Percentiles rank a stretch among this genome's conserved stretches.
Evolutionary conservation across 2,888 invertebrate species (phyloP).

Genomic region (Trichogramma dendrolimi): DNA sequence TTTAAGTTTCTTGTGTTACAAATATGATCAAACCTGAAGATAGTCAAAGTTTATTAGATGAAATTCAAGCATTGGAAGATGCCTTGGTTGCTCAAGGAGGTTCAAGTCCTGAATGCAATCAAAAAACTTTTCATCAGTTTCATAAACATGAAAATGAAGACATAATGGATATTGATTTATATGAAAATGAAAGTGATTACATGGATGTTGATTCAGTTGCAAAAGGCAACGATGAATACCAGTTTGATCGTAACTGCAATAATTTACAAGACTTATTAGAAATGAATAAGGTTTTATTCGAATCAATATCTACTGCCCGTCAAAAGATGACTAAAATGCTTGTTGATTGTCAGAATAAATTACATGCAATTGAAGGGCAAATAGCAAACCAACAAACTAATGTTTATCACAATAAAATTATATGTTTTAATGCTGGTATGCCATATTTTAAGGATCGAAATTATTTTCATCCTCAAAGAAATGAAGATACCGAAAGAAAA

Average conservation of each 20-base stretch:
- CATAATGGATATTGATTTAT: not conserved
- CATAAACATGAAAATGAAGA: conserved; percentile 13
- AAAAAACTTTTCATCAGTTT: conserved; percentile 1
- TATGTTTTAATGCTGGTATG: conserved; percentile 51
- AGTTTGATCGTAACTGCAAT: conserved; percentile 12
- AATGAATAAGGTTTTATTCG: conserved; percentile 51
- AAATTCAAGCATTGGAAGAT: conserved; percentile 40
- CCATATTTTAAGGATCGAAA: conserved; percentile 67
- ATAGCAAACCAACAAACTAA: conserved; percentile 23
- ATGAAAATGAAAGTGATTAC: not conserved
- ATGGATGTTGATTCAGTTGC: not conserved
- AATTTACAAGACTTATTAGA: conserved; percentile 37
- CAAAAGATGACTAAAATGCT: conserved; percentile 45
- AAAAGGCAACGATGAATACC: conserved; percentile 5
- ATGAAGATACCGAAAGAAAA: conserved; percentile 59
- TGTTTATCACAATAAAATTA: conserved; percentile 8
- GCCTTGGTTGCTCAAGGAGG: conserved; percentile 28
- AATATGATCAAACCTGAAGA: conserved; percentile 43
- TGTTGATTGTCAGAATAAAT: conserved; percentile 48
- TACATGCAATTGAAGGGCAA: conserved; percentile 29
- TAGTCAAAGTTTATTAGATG: conserved; percentile 35
- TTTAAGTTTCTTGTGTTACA: not conserved
- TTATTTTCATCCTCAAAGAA: conserved; percentile 57
- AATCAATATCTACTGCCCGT: conserved; percentile 48
- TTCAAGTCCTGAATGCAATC: not conserved